These are phyloP conservation scores for Entomobrya multifasciata DNA, from an alignment of 2,888 invertebrate species.

Conservation along the genomic window DNA sequence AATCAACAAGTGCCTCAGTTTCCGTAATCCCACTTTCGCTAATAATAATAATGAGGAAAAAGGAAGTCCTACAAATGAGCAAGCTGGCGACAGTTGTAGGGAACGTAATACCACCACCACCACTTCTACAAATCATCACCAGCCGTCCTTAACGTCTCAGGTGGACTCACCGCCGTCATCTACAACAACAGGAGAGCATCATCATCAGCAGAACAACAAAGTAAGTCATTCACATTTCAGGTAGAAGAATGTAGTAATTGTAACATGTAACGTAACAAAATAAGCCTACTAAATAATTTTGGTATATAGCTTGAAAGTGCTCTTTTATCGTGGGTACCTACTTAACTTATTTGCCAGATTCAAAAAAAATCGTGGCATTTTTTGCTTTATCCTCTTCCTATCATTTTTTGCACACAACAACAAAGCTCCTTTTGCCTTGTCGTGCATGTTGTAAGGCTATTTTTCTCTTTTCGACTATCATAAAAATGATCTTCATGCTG, in stretches of 20 bases:
- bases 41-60: constrained; percentile 72
- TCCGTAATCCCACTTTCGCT: constrained; percentile 74
- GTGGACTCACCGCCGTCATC: constrained; percentile 49
- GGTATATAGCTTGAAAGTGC: neutral
- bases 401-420: neutral
- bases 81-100: constrained; percentile 18
- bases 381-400: neutral
- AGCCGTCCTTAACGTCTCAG: constrained; percentile 53
- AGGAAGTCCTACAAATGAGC: constrained; percentile 64
- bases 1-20: constrained; percentile 77
- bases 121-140: constrained; percentile 29
- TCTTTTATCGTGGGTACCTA: neutral
- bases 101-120: constrained; percentile 34
- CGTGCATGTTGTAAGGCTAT: constrained; percentile 1
- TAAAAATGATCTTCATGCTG: constrained; percentile 9
- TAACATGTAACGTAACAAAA: neutral
- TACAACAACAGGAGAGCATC: too few relatives aligned
- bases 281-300: neutral
- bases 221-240: constrained; percentile 25
- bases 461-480: too few relatives aligned
- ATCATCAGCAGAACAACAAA: constrained; percentile 32
- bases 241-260: too few relatives aligned
- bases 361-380: constrained; percentile 31
- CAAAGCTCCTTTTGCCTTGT: neutral
- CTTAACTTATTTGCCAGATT: neutral